Base-by-base conservation (phyloP, 2,113 vertebrate species). In the Calidris pugnax region DNA sequence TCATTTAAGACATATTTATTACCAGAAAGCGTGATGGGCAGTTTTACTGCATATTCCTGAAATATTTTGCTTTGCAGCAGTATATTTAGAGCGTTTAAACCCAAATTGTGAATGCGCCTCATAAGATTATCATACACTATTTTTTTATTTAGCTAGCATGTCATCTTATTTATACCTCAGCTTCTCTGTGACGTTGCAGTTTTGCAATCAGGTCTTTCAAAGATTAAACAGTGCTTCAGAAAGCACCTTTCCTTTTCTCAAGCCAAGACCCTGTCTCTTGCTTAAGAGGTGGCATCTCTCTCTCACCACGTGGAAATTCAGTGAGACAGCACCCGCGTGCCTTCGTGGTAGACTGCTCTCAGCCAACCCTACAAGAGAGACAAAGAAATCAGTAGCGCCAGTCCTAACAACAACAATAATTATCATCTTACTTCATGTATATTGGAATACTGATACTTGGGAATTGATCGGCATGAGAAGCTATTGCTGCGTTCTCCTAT, bases 271-370 rank as follows among this genome's bases (percentile, higher is more conserved):
- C 98, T 82, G 97, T 24, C 26, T 92, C 94, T 83, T 98, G 98
- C 57, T 97, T 95, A 74, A 56, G 27, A 88, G 28, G 69, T 91
- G 39, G 64, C 60, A 93, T 68, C 32, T 99, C 98, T 28, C 93
- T 98, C 39, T 98, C 99, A 87, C 89, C 67, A n/a, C 88, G 82
- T 1, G 98, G 98, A 37, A 98, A 95, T 95, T 99, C 99, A 0
- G 99, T 98, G 80, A 99, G 99, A 99, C 22, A 99, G 98, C 21
- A 99, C 99, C 95, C 99, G 99, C 97, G 99, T 98, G 19, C 99
- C 99, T 95, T 99, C 99, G 78, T 98, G 98, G 95, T 99, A 99
- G 12, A 99, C 99, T 93, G 99, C 99, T 85, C 98, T 98, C 71
- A 99, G 98, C 95, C 99, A 97, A 53, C 98, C 98, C 99, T 99